A percentile compares a stretch with the other conserved stretches of the same genome.
Evolutionary conservation across 2,797 vertebrate genomes (phyloP).

Genomic region (Cynodonichthys magdalenae): DNA sequence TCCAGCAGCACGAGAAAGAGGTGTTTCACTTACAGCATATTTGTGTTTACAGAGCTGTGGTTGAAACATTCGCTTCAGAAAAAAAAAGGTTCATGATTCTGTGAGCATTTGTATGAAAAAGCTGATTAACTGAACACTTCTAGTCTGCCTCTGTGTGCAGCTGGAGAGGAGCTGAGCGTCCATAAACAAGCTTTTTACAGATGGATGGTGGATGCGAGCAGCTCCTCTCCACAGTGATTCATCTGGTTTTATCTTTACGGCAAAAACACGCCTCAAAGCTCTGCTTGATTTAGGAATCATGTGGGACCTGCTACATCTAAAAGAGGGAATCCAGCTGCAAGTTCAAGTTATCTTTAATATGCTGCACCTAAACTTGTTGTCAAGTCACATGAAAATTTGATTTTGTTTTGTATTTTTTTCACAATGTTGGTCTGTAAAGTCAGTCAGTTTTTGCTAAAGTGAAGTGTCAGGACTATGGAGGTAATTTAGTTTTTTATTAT

Average conservation of each 20-base stretch:
- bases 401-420: no score
- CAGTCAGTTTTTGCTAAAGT: no score
- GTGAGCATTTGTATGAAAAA: neutral
- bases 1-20: slow-evolving; percentile 4
- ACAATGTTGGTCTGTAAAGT: no score
- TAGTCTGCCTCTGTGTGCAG: neutral
- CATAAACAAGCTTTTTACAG: slow-evolving; percentile 43
- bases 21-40: neutral
- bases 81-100: neutral
- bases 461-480: no score
- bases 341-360: no score
- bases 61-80: neutral
- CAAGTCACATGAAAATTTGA: no score
- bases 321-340: slow-evolving; percentile 8
- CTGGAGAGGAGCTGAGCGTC: slow-evolving; percentile 16
- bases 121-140: neutral
- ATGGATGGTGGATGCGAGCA: slow-evolving; percentile 31
- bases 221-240: slow-evolving; percentile 6
- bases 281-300: slow-evolving; percentile 13
- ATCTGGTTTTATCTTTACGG: slow-evolving; percentile 15
- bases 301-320: slow-evolving; percentile 18
- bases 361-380: no score
- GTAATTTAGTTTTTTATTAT: no score
- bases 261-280: neutral
- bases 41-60: neutral